Percentiles rank a stretch among this genome's conserved stretches.
phyloP scores from a whole-genome alignment of 2,113 vertebrate species.

The Rhinolophus sinicus region DNA sequence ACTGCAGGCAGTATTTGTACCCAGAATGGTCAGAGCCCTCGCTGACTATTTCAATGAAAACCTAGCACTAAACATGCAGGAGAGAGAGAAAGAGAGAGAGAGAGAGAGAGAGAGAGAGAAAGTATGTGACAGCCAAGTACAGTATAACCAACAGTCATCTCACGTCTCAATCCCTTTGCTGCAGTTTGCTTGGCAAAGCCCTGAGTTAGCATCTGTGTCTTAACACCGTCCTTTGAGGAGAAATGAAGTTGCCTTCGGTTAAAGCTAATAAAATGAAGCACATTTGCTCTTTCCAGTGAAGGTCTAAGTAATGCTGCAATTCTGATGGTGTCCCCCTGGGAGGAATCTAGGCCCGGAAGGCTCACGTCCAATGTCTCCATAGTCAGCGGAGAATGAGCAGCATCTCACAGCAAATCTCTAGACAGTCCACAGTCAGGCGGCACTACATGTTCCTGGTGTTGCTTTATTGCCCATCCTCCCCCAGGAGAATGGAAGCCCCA shows the following conservation, averaged over 20 bases:
- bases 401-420: fast-evolving
- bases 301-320: background rate
- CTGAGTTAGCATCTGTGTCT: background rate
- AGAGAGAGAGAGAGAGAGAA: too few species aligned
- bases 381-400: fast-evolving
- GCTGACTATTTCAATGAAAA: too few species aligned
- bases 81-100: background rate
- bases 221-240: background rate
- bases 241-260: background rate
- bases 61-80: background rate
- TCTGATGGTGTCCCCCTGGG: too few species aligned
- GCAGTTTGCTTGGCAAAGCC: background rate
- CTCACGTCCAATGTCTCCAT: background rate
- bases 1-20: too few species aligned
- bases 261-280: background rate
- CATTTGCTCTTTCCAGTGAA: background rate
- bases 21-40: background rate
- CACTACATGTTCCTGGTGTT: fast-evolving
- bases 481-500: background rate
- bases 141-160: too few species aligned
- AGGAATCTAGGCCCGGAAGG: background rate
- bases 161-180: background rate
- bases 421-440: fast-evolving
- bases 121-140: background rate
- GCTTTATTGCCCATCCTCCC: fast-evolving